phyloP scores from a whole-genome alignment of 37 sponge, comb jelly and placozoan species.

The Eunapius fragilis region DNA sequence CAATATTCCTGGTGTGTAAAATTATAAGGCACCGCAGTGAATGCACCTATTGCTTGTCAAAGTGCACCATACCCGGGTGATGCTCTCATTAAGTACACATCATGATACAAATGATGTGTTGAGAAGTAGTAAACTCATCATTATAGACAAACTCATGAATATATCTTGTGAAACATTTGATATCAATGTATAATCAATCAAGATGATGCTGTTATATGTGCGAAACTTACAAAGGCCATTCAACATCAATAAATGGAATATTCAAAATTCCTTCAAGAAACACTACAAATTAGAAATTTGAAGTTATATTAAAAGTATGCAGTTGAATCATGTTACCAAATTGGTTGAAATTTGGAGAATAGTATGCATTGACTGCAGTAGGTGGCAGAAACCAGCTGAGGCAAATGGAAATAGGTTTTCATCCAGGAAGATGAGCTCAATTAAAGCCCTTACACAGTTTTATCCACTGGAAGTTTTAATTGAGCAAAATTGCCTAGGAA shows the following conservation, averaged over 20 bases:
- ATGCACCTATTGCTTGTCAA: too few species aligned
- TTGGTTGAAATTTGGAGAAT: conserved; percentile 56
- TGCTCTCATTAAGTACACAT: too few species aligned
- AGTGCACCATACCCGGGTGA: too few species aligned
- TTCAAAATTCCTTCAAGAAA: conserved; percentile 78
- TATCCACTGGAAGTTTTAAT: neutral
- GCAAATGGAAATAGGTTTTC: too few species aligned
- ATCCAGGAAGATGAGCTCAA: neutral
- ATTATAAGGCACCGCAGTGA: too few species aligned
- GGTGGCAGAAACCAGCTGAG: conserved; percentile 66
- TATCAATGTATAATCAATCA: too few species aligned
- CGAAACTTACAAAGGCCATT: conserved; percentile 64
- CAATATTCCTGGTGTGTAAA: too few species aligned
- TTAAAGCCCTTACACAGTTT: neutral
- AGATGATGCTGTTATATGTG: neutral
- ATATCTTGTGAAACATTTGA: too few species aligned
- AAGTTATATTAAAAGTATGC: neutral
- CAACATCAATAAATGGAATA: conserved; percentile 64
- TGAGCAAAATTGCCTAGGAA: neutral
- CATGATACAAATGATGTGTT: too few species aligned
- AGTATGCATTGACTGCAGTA: conserved; percentile 74
- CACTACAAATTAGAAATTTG: conserved; percentile 33
- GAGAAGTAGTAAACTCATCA: too few species aligned
- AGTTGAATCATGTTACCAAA: conserved; percentile 26
- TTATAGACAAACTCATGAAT: too few species aligned